Evolutionary conservation across 2,797 vertebrate species (phyloP).

Genomic region (Mus spretus): DNA sequence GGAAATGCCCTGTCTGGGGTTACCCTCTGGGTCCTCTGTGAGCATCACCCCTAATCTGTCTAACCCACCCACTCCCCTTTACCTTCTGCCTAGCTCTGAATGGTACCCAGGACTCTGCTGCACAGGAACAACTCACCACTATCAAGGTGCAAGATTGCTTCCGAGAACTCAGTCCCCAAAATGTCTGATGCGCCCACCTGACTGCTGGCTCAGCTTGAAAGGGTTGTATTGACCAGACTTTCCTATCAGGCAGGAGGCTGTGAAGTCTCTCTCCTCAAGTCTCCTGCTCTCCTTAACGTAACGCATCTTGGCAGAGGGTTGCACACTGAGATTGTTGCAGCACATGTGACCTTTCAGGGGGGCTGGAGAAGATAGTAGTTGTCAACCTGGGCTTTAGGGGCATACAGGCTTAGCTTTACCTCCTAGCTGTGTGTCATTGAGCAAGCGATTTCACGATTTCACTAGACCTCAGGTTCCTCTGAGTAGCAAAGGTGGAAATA

Average conservation of each 20-base stretch:
- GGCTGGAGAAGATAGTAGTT: not conserved
- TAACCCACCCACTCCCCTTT: not conserved
- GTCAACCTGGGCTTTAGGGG: not conserved
- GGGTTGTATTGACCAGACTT: slow-evolving; percentile 23
- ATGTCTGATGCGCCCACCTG: not conserved
- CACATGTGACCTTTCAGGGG: not conserved
- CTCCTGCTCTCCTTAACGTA: slow-evolving; percentile 10
- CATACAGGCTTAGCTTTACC: slow-evolving; percentile 4
- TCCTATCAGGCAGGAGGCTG: not conserved
- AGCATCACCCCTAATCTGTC: slow-evolving; percentile 4
- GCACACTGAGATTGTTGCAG: not conserved
- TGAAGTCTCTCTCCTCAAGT: slow-evolving; percentile 3
- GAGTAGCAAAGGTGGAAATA: slow-evolving; percentile 23
- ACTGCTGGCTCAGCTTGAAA: slow-evolving; percentile 4
- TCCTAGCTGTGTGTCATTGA: slow-evolving; percentile 3
- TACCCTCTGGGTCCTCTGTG: not conserved
- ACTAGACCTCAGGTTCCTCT: slow-evolving; percentile 55
- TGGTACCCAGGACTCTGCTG: not conserved
- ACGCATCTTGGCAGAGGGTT: slow-evolving; percentile 9
- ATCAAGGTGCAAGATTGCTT: not conserved
- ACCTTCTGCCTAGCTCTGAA: not conserved
- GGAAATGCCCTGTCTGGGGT: not conserved
- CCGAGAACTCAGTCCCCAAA: slow-evolving; percentile 35
- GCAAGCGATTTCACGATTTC: slow-evolving; percentile 40
- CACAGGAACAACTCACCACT: not conserved